Conservation (phyloP, 2,888 invertebrate species). For the Aphidoletes aphidimyza region DNA sequence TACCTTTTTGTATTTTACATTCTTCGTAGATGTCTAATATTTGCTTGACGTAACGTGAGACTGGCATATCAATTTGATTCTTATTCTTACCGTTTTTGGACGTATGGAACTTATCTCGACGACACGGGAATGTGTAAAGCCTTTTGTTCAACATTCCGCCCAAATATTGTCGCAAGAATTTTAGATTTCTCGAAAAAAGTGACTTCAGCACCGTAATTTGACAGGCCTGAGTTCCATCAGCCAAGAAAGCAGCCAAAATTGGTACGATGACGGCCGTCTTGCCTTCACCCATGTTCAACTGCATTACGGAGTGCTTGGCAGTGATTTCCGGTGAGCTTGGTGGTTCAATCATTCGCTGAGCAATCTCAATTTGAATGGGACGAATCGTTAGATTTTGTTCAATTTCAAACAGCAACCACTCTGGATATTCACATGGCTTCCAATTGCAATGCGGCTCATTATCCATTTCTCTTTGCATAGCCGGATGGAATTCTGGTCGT, state of each 20-base stretch:
- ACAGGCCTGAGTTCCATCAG: conserved; percentile 28
- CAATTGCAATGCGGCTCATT: conserved; percentile 41
- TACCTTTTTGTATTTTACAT: conserved; percentile 52
- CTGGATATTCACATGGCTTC: conserved; percentile 44
- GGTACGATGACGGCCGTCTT: conserved; percentile 53
- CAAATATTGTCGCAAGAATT: conserved; percentile 3
- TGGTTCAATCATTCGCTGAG: conserved; percentile 39
- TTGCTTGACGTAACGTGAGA: neutral
- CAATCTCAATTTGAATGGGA: neutral
- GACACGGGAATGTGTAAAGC: conserved; percentile 43
- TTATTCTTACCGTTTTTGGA: too few species aligned
- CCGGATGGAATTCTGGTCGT: neutral
- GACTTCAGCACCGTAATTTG: conserved; percentile 51
- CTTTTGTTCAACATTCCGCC: conserved; percentile 52
- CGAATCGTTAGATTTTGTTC: conserved; percentile 36
- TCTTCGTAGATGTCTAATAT: conserved; percentile 28
- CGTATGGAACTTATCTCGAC: too few species aligned
- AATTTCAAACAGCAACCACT: conserved; percentile 54
- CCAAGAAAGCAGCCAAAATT: neutral
- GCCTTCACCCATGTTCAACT: conserved; percentile 54
- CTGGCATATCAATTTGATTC: too few species aligned
- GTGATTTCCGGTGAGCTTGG: conserved; percentile 35
- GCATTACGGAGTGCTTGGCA: conserved; percentile 52
- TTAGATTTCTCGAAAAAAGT: conserved; percentile 34
- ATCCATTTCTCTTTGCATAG: neutral